Conservation (phyloP, 2,113 vertebrate genomes). For the Menura novaehollandiae region DNA sequence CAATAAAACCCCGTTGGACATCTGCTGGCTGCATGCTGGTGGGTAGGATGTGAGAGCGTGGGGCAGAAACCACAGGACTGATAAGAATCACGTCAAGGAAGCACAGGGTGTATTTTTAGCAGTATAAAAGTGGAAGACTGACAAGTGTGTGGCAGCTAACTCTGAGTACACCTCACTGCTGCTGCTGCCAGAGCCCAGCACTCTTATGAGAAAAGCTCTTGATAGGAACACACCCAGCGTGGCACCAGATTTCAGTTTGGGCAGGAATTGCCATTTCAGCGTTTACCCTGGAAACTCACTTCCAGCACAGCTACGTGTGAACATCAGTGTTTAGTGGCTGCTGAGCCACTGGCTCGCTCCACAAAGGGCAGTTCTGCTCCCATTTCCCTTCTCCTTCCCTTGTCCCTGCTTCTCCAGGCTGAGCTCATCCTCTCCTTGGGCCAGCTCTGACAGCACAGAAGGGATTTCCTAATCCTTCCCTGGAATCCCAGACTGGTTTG, state of each 20-base stretch:
- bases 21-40: neutral
- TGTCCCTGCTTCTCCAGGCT: neutral
- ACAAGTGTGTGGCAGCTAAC: neutral
- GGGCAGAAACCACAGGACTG: neutral
- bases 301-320: neutral
- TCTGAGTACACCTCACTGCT: neutral
- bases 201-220: neutral
- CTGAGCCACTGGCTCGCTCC: neutral
- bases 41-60: neutral
- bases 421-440: neutral
- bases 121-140: neutral
- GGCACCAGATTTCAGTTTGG: neutral
- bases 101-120: conserved; percentile 14
- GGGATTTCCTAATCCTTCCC: neutral
- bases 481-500: neutral
- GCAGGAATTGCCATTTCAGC: neutral
- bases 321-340: neutral
- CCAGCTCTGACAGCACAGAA: neutral
- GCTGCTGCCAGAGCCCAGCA: neutral
- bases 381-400: neutral
- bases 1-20: neutral
- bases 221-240: neutral
- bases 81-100: conserved; percentile 51
- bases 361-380: neutral
- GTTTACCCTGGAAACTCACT: neutral